Evolutionary conservation across 2,797 vertebrate genomes (phyloP), one percentile per base, ranked within the genome.

Genomic region (Heliangelus exortis): DNA sequence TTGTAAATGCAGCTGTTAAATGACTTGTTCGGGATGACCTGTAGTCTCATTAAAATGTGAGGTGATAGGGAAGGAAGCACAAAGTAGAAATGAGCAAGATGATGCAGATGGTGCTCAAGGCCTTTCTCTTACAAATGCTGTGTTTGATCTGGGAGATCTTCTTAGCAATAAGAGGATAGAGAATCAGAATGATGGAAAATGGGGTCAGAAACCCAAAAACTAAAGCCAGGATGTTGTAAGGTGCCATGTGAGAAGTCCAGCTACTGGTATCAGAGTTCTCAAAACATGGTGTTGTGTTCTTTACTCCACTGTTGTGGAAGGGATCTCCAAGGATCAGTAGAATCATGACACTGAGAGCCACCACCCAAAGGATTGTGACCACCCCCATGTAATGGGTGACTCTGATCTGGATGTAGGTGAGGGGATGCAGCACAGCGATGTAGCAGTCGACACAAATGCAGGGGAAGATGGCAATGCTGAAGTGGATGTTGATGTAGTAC

Each of bases 361-460:
- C 0, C 9, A 45, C 12, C 98, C 98, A 99, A 7, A 99, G 96
- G 25, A 23, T 6, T 0, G 93, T 41, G 23, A 97, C 96, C 8
- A 96, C 43, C 29, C 88, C 1, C 1, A 96, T 4, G 1, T 81
- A 96, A 4, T 92, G 63, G 8, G 45, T 21, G 84, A 71, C 96
- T 8, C 76, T 93, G 66, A 98, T 57, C 29, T 68, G 95, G 87
- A 98, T 77, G 88, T 98, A 98, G 0, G 36, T 51, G 39, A 98
- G 97, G 2, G 98, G 98, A 34, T 98, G 97, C 29, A 98, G 89
- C 1, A 97, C 98, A 1, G 98, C 98, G 2, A 99, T 15, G 83
- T 98, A 99, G 20, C 98, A 97, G 47, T 99, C 98, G 10, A 98
- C 65, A 0, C 98, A 98, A 62, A 99, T 98, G 36, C 98, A 98